These are phyloP conservation scores for Euplagia quadripunctaria DNA, from an alignment of 2,888 invertebrate species.

Conservation along the genomic window DNA sequence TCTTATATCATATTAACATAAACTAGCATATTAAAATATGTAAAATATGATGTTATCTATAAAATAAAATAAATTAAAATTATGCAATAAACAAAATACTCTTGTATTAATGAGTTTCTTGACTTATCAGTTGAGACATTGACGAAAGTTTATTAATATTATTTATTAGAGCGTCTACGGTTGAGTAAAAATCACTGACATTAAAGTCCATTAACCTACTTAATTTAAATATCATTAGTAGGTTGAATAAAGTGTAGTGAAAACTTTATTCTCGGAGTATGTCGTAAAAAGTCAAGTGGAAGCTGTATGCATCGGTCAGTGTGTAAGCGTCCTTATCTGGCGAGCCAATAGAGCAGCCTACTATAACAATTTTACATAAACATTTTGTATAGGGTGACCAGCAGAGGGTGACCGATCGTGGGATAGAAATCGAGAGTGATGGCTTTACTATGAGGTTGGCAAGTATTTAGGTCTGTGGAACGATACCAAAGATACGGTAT, in stretches of 20 bases:
- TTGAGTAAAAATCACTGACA: slow-evolving; percentile 1
- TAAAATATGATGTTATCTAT: neutral
- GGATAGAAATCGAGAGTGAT: slow-evolving; percentile 81
- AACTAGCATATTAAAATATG: neutral
- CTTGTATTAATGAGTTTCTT: neutral
- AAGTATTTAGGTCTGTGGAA: slow-evolving; percentile 43
- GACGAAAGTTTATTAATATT: neutral
- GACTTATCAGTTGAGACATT: slow-evolving; percentile 6
- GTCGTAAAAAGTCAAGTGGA: slow-evolving; percentile 3
- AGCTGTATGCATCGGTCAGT: slow-evolving; percentile 56
- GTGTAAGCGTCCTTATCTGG: slow-evolving; percentile 20
- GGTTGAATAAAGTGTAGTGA: neutral
- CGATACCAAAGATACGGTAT: slow-evolving; percentile 6
- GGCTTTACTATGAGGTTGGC: slow-evolving; percentile 30
- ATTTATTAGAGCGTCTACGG: neutral
- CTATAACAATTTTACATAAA: slow-evolving; percentile 49
- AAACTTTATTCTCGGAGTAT: slow-evolving; percentile 1
- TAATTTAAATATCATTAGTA: slow-evolving; percentile 1
- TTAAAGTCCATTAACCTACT: slow-evolving; percentile 14
- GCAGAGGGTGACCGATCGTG: slow-evolving; percentile 74
- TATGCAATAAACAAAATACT: neutral
- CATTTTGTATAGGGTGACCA: slow-evolving; percentile 70
- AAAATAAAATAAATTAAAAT: neutral
- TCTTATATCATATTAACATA: neutral
- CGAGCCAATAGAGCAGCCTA: slow-evolving; percentile 42